Conservation (phyloP, 2,888 invertebrate genomes). For the Sminthurides aquaticus region DNA sequence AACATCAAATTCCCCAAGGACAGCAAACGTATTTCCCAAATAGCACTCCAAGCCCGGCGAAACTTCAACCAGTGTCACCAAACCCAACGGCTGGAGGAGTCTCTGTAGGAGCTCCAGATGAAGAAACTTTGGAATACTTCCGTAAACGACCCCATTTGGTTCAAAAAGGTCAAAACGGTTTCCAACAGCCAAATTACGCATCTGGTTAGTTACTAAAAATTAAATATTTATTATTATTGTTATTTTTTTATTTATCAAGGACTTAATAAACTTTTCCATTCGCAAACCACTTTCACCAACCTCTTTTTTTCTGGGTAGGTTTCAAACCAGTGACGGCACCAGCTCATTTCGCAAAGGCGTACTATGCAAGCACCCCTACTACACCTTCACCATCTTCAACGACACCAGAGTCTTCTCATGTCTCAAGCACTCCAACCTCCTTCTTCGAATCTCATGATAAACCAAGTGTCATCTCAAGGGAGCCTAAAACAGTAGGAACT, state of each 20-base stretch:
- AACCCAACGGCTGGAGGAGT: not conserved
- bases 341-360: conserved; percentile 30
- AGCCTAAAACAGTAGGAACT: conserved; percentile 7
- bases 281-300: conserved; percentile 2
- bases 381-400: conserved; percentile 1
- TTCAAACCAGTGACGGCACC: conserved; percentile 36
- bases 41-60: not conserved
- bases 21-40: not conserved
- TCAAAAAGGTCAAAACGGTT: conserved; percentile 12
- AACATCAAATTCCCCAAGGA: not conserved
- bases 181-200: conserved; percentile 10
- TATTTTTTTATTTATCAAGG: conserved; percentile 7
- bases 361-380: conserved; percentile 29
- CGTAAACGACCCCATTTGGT: conserved; percentile 35
- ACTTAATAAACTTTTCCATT: conserved; percentile 6
- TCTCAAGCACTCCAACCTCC: conserved; percentile 1
- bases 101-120: conserved; percentile 14
- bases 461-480: conserved; percentile 4
- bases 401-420: not conserved
- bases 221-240: conserved; percentile 14
- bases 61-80: not conserved
- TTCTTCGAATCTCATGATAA: conserved; percentile 13
- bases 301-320: conserved; percentile 21
- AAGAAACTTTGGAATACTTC: conserved; percentile 38
- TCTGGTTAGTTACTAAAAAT: conserved; percentile 16